Evolutionary conservation across 2,797 vertebrate species (phyloP), one percentile per base, ranked within the genome.

Genomic region (Limosa lapponica): DNA sequence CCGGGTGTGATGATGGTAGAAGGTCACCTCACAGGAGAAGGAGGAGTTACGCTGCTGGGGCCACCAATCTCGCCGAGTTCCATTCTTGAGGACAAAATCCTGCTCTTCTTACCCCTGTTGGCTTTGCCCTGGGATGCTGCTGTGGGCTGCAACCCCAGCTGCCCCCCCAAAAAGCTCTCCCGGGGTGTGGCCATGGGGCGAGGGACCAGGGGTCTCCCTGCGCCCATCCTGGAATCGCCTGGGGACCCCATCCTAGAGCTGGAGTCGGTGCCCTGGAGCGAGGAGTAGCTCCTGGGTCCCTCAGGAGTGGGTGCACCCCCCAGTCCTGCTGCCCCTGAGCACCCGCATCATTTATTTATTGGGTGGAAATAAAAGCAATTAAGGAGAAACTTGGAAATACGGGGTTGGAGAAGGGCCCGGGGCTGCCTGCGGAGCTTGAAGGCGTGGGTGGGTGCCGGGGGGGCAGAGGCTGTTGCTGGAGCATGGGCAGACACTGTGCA

Each of bases 251-350:
- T 69, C 25, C 51, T 15, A 8, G 59, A 39, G 24, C 52, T 44
- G 48, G 28, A 36, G 59, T 44, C 3, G 1, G 57, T 65, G 23
- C 8, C 18, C 20, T 0, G 5, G 14, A 6, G 25, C 0, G 1
- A 17, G 59, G 46, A 73, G 20, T 3, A 41, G 64, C 69, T 90
- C 11, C 67, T 39, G 75, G 6, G 18, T 79, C 70, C 52, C 43
- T 71, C 4, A 4, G 39, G 27, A 55, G 9, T 0, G 2, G n/a
- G 49, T 2, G 3, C 13, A 39, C 16, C 34, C 25, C 37, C 25
- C 7, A 14, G 28, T 61, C 37, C 20, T 1, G 0, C 61, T 62
- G 51, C 39, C 59, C 58, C 59, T 30, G 23, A 49, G 48, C n/a
- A 44, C 27, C 14, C 0, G 0, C 32, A 2, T 23, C 8, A 16